These are phyloP conservation scores for Drosophila truncata DNA, from an alignment of 1,140 invertebrate genomes.

Conservation along the genomic window DNA sequence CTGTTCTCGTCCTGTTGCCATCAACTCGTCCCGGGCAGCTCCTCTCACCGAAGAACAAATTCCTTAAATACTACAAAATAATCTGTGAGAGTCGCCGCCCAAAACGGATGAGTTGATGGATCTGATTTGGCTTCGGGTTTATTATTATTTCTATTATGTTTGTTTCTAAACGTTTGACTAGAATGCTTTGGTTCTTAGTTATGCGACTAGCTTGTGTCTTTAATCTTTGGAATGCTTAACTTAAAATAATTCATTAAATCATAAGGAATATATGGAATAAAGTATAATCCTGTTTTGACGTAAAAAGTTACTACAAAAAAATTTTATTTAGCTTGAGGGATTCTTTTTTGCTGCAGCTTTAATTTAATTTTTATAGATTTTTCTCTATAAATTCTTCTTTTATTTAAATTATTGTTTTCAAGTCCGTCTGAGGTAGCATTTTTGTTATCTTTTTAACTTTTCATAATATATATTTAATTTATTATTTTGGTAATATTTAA, in stretches of 20 bases:
- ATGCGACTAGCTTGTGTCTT: conserved; percentile 65
- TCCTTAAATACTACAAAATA: conserved; percentile 79
- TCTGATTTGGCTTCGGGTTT: conserved; percentile 34
- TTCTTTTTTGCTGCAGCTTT: conserved; percentile 31
- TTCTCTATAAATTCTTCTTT: conserved; percentile 72
- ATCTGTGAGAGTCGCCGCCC: conserved; percentile 44
- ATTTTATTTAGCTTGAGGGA: conserved; percentile 44
- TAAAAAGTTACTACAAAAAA: conserved; percentile 78
- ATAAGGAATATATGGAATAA: conserved; percentile 32
- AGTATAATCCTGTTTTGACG: conserved; percentile 44
- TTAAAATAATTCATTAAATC: conserved; percentile 57
- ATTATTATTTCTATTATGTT: conserved; percentile 15
- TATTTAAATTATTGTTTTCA: conserved; percentile 84
- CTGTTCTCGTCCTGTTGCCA: conserved; percentile 3
- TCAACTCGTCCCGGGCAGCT: conserved; percentile 31
- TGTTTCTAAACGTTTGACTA: conserved; percentile 66
- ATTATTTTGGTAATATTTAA: conserved; percentile 49
- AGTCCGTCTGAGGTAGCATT: conserved; percentile 84
- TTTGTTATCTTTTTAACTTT: conserved; percentile 55
- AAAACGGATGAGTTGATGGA: conserved; percentile 2
- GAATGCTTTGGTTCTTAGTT: conserved; percentile 51
- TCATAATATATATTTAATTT: conserved; percentile 50
- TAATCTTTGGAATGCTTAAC: conserved; percentile 58
- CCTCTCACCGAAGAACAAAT: conserved; percentile 57
- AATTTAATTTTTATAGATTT: conserved; percentile 29